Evolutionary conservation across 1,140 invertebrate species (phyloP), one percentile per base, ranked within the genome.

Genomic region (Maconellicoccus hirsutus): DNA sequence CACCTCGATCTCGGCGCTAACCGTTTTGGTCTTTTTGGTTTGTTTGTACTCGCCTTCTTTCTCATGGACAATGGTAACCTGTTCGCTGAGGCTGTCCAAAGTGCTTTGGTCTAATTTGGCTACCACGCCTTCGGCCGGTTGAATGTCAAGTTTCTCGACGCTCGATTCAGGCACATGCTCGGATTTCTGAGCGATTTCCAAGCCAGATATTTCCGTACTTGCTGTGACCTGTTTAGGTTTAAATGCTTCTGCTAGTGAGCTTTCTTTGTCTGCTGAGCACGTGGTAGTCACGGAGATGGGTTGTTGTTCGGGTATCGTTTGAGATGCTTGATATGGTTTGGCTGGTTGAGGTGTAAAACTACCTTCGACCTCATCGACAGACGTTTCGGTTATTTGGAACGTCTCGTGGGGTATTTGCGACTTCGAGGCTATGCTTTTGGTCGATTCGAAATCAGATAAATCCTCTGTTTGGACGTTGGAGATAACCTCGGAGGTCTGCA

Each of bases 41-140:
- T 52, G 6, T 23, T 66, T 66, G 16, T 70, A 4, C 21, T 70
- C 0, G 25, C 12, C 39, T 66, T 72, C 72, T 38, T 70, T 70
- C 12, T 72, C 72, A 4, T 72, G 69, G 38, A 66, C 26, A 66
- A 61, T 70, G 14, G 59, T 70, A 23, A 72, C 39, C 42, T 52
- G 61, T 70, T 74, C 52, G 26, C 73, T 70, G 10, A 72, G 7
- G 70, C 29, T 74, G 59, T 75, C 72, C 69, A 74, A 61, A 27
- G 74, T 73, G 33, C 77, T 72, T 25, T 78, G 75, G 71, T 77
- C 76, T 72, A 76, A 21, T 52, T 71, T 70, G 39, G 78, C 79
- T 38, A 70, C 71, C 33, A 72, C 76, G 72, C 75, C 61, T 71
- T 76, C 73, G 42, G 75, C 72, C 72, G 74, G 72, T 70, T 71